phyloP scores from a whole-genome alignment of 2,797 vertebrate genomes.

The Gouania willdenowi region DNA sequence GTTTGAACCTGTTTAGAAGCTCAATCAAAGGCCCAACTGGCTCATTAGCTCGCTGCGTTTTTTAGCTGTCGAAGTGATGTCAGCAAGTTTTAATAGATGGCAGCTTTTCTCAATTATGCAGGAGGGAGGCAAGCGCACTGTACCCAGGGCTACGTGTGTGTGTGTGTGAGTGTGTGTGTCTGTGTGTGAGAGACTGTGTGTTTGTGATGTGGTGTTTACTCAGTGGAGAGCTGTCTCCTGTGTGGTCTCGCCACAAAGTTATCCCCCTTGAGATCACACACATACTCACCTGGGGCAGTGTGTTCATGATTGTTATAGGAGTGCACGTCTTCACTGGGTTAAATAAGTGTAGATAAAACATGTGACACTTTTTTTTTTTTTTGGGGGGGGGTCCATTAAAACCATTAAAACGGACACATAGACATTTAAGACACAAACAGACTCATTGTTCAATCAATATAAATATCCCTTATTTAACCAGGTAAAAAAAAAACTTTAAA shows the following conservation, averaged over 20 bases:
- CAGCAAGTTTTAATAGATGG: constrained; percentile 79
- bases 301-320: constrained; percentile 25
- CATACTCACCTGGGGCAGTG: constrained; percentile 57
- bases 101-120: constrained; percentile 79
- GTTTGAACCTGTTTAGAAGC: constrained; percentile 63
- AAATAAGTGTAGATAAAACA: constrained; percentile 35
- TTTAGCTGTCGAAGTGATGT: constrained; percentile 74
- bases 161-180: not conserved
- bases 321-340: constrained; percentile 12
- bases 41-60: constrained; percentile 72
- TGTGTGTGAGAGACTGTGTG: constrained; percentile 14
- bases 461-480: no score
- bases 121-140: constrained; percentile 65
- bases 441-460: no score
- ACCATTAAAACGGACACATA: no score
- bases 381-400: no score
- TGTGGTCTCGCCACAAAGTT: constrained; percentile 69
- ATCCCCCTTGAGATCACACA: constrained; percentile 63
- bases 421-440: constrained; percentile 49
- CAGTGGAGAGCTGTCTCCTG: constrained; percentile 75
- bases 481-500: no score
- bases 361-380: no score
- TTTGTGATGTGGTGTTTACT: constrained; percentile 81
- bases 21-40: constrained; percentile 60
- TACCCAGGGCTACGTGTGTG: constrained; percentile 34